Base-by-base conservation (phyloP, 1,140 invertebrate genomes). In the Orussus abietinus region DNA sequence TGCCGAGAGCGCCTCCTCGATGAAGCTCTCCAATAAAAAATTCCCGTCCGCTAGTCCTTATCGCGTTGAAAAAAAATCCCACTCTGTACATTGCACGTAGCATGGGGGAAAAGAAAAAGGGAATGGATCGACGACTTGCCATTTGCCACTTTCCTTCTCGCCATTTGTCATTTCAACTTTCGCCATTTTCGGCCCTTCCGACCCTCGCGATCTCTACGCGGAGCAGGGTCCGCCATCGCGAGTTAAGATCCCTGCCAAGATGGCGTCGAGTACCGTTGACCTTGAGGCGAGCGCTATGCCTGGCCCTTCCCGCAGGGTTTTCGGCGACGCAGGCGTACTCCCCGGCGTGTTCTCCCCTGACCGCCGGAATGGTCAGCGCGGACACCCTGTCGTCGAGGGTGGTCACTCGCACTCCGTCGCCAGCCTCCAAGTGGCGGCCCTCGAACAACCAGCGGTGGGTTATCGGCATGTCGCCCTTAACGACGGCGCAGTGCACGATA, bases 291-390 rank as follows among this genome's bases (percentile, higher is more conserved):
- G 82, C 77, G 26, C 80, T 79, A 62, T 78, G 78, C 50, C 73
- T 77, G 37, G 76, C 74, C 38, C 65, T 72, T 43, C 82, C 83
- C 26, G 82, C 84, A 29, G 72, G 66, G 70, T 89, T 89, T 47
- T 74, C 77, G 15, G 82, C 86, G 18, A 78, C 66, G 65, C 87
- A 90, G 10, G 85, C 83, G 62, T 88, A 89, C 57, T 85, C 83
- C 9, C 86, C 87, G 40, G 80, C 73, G 66, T 87, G 81, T 45
- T 75, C 69, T 37, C 62, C 65, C 48, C 50, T 61, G 25, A 72
- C 68, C 5, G 66, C 53, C 28, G 74, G 67, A 45, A 76, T 76
- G 42, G 71, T 74, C 39, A 77, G 59, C 26, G 72, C 68, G 45
- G 75, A 75, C 26, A 75, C 68, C 50, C 75, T 59, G 55, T 76